phyloP scores from a whole-genome alignment of 2,797 vertebrate genomes.

The Tinamus major region DNA sequence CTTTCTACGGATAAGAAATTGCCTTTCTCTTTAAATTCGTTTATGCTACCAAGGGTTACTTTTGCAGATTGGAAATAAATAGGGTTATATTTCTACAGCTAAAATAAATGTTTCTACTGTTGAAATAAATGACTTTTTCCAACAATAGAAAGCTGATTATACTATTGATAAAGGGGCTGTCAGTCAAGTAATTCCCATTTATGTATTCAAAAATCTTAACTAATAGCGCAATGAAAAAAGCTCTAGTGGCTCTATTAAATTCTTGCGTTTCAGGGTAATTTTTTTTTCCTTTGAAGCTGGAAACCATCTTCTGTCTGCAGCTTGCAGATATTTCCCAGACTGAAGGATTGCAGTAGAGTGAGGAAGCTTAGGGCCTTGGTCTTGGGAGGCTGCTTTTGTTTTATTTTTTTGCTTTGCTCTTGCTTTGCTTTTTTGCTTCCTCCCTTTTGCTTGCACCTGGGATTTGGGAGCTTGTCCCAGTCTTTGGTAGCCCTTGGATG shows the following conservation, averaged over 20 bases:
- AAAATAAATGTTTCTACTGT: slow-evolving; percentile 61
- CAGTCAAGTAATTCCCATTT: slow-evolving; percentile 69
- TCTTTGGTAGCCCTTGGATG: rapidly evolving
- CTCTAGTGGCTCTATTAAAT: slow-evolving; percentile 56
- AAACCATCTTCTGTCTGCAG: slow-evolving; percentile 10
- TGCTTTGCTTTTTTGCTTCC: not conserved
- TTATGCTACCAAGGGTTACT: slow-evolving; percentile 65
- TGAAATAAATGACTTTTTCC: slow-evolving; percentile 60
- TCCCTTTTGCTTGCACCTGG: rapidly evolving
- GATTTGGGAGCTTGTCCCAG: not conserved
- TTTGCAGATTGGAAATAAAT: slow-evolving; percentile 67
- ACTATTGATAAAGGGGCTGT: slow-evolving; percentile 47
- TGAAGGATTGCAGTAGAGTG: not conserved
- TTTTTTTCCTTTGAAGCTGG: slow-evolving; percentile 10
- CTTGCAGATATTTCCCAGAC: not conserved
- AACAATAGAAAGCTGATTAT: slow-evolving; percentile 55
- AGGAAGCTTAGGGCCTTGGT: not conserved
- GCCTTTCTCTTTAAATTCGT: slow-evolving; percentile 57
- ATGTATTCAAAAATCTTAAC: slow-evolving; percentile 68
- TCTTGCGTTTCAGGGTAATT: slow-evolving; percentile 1
- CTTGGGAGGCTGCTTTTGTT: not conserved
- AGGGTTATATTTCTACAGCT: slow-evolving; percentile 54
- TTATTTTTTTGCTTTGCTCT: not conserved
- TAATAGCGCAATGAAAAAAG: slow-evolving; percentile 60
- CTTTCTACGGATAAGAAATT: slow-evolving; percentile 58